A percentile compares a stretch with the other conserved stretches of the same genome.
Conservation (phyloP, 2,888 invertebrate genomes). For the Patella caerulea region DNA sequence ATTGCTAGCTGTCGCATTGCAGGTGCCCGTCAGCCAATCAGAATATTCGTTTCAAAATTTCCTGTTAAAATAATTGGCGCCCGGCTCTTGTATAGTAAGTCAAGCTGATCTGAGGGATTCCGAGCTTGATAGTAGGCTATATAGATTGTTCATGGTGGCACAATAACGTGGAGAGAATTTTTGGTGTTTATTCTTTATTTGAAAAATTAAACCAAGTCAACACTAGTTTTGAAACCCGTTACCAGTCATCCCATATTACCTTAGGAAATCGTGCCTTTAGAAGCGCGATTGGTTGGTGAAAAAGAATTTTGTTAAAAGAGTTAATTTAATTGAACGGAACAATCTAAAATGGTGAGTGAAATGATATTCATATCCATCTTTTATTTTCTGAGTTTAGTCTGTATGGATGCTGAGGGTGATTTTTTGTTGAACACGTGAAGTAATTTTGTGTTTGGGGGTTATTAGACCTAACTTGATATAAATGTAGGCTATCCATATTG, state of each 20-base stretch:
- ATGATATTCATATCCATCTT: too few species aligned
- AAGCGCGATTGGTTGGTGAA: too few species aligned
- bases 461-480: too few species aligned
- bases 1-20: conserved; percentile 76
- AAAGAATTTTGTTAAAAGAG: too few species aligned
- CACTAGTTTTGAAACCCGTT: too few species aligned
- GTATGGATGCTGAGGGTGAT: too few species aligned
- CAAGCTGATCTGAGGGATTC: conserved; percentile 4
- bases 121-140: not conserved
- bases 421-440: too few species aligned
- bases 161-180: not conserved
- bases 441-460: too few species aligned
- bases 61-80: conserved; percentile 31
- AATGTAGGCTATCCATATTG: not conserved
- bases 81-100: conserved; percentile 17
- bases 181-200: not conserved
- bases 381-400: too few species aligned
- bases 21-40: conserved; percentile 46
- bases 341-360: conserved; percentile 7
- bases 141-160: conserved; percentile 3
- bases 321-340: not conserved
- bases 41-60: conserved; percentile 38
- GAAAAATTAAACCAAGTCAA: not conserved
- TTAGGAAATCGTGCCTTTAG: too few species aligned
- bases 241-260: too few species aligned